Percentiles rank a stretch among this genome's conserved stretches.
Conservation (phyloP, 2,113 vertebrate species). For the Pygathrix nemaeus region DNA sequence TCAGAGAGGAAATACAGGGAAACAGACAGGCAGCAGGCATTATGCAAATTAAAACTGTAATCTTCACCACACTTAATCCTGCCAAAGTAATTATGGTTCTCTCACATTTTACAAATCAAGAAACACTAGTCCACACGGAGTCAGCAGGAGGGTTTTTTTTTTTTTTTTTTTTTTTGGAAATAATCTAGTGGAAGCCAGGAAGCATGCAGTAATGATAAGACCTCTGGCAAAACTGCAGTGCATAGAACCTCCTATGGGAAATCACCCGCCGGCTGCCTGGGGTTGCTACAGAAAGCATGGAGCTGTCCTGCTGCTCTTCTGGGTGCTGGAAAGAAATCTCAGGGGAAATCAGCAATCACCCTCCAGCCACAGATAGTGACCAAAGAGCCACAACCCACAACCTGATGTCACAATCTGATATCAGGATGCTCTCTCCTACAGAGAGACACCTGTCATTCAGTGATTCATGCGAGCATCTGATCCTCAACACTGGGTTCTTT, state of each 20-base stretch:
- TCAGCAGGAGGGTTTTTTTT: not conserved
- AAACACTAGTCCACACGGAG: not conserved
- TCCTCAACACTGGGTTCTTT: accelerated
- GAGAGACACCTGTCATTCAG: not conserved
- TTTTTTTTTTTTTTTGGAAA: not conserved
- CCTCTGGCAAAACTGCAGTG: not conserved
- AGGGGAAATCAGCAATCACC: accelerated
- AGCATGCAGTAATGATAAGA: not conserved
- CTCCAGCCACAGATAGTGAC: not conserved
- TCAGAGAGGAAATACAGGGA: not conserved
- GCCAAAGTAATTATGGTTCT: not conserved
- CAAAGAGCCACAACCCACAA: not conserved
- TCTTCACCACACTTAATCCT: not conserved
- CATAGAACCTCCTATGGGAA: not conserved
- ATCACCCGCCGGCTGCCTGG: not conserved
- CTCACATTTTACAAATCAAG: not conserved
- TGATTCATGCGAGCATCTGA: accelerated
- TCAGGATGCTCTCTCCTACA: not conserved
- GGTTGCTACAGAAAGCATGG: not conserved
- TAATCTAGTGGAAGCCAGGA: not conserved
- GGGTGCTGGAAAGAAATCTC: not conserved
- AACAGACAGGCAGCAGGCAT: not conserved
- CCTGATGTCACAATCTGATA: accelerated
- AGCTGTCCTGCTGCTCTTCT: not conserved
- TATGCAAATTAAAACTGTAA: not conserved